A percentile compares a stretch with the other conserved stretches of the same genome.
These are phyloP conservation scores for Beaufortia kweichowensis DNA, from an alignment of 2,113 vertebrate genomes.

Conservation along the genomic window DNA sequence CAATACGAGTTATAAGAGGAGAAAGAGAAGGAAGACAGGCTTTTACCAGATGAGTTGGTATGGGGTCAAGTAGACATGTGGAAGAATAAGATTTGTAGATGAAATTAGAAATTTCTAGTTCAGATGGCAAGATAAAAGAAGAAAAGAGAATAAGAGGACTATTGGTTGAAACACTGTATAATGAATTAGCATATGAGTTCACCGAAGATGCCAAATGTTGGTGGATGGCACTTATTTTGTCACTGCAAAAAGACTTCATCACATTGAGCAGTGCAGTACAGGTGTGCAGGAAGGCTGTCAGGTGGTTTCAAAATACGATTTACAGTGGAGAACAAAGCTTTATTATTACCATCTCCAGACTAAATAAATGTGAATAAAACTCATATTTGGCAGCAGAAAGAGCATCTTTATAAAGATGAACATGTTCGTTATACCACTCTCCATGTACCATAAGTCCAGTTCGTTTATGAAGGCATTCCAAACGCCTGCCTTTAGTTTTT, in stretches of 20 bases:
- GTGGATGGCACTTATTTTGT: neutral
- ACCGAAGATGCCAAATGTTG: neutral
- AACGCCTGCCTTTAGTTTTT: too few species aligned
- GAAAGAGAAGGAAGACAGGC: neutral
- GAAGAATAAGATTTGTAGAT: too few species aligned
- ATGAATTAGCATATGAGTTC: too few species aligned
- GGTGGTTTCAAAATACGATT: neutral
- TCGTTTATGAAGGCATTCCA: too few species aligned
- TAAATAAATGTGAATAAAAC: too few species aligned
- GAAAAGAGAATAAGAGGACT: neutral
- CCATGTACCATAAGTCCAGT: too few species aligned
- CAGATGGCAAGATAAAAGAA: neutral
- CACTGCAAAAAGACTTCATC: neutral
- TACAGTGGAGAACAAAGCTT: neutral
- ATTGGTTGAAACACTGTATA: too few species aligned
- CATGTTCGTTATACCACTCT: too few species aligned
- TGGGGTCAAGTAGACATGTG: neutral
- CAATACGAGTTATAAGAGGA: neutral
- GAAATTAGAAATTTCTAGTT: neutral
- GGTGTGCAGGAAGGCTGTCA: neutral
- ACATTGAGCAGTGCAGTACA: neutral
- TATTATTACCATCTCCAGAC: too few species aligned
- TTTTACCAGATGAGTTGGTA: neutral
- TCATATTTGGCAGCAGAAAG: too few species aligned
- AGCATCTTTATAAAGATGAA: too few species aligned